phyloP scores from a whole-genome alignment of 2,797 vertebrate species.

The Gambelia wislizenii region DNA sequence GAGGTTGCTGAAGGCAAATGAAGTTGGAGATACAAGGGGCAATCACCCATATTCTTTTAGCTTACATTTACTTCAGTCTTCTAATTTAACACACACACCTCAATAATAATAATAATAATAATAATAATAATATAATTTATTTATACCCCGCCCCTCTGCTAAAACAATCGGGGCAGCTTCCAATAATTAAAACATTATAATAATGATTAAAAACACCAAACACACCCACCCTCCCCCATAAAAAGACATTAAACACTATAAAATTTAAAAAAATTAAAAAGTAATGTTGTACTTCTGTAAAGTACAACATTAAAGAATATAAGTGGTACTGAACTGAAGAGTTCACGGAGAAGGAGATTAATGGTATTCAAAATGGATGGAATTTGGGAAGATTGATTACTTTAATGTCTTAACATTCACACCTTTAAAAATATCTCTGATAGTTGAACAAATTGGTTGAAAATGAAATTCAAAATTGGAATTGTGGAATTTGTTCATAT shows the following conservation, averaged over 20 bases:
- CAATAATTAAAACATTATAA: too few species aligned
- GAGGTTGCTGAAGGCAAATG: not conserved
- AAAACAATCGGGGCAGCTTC: too few species aligned
- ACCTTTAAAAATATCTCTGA: not conserved
- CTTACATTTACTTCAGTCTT: not conserved
- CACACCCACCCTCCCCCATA: too few species aligned
- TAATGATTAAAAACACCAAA: too few species aligned
- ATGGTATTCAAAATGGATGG: not conserved
- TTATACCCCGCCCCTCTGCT: too few species aligned
- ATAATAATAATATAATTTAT: too few species aligned
- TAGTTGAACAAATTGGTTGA: not conserved
- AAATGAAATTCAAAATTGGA: not conserved
- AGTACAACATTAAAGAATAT: not conserved
- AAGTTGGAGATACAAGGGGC: not conserved
- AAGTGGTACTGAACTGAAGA: not conserved
- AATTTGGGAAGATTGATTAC: not conserved
- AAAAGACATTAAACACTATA: too few species aligned
- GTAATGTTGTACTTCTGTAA: too few species aligned
- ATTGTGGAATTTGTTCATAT: not conserved
- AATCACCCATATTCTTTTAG: not conserved
- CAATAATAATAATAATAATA: not conserved
- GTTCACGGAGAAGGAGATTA: not conserved
- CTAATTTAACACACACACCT: not conserved
- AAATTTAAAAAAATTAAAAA: too few species aligned
- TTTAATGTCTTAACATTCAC: not conserved